These are phyloP conservation scores for Protomyctophum bolini DNA, from an alignment of 2,113 vertebrate genomes.

Conservation along the genomic window DNA sequence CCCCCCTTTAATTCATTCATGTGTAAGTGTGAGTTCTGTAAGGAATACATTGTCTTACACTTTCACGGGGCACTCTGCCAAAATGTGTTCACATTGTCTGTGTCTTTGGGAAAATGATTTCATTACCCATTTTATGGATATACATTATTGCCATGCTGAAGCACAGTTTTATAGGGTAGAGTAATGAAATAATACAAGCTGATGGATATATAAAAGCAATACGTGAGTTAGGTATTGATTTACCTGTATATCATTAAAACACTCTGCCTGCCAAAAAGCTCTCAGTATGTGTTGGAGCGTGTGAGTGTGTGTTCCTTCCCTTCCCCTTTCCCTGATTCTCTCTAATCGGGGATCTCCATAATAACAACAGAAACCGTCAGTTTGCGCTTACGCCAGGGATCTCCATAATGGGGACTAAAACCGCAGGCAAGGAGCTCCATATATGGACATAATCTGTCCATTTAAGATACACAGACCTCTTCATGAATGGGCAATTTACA, in stretches of 20 bases:
- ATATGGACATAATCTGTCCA: no score
- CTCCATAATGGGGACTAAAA: no score
- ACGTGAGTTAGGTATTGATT: conserved; percentile 18
- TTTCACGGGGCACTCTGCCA: conserved; percentile 13
- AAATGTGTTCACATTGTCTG: not conserved
- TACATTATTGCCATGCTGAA: conserved; percentile 8
- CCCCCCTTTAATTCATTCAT: conserved; percentile 25
- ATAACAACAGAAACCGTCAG: no score
- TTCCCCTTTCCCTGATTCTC: no score
- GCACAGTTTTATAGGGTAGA: not conserved
- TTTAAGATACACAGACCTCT: no score
- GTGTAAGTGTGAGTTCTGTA: conserved; percentile 35
- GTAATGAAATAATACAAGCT: conserved; percentile 31
- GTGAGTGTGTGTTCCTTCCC: not conserved
- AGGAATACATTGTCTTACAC: conserved; percentile 44
- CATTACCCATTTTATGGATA: not conserved
- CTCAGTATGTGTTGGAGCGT: not conserved
- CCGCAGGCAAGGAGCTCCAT: no score
- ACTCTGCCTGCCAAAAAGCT: not conserved
- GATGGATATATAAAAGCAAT: conserved; percentile 44
- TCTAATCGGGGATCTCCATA: no score
- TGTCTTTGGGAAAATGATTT: conserved; percentile 10
- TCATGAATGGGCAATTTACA: no score
- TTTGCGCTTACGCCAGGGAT: no score
- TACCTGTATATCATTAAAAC: conserved; percentile 24